Conservation (phyloP, 1,140 invertebrate genomes). For the Pseudomyrmex sp. region DNA sequence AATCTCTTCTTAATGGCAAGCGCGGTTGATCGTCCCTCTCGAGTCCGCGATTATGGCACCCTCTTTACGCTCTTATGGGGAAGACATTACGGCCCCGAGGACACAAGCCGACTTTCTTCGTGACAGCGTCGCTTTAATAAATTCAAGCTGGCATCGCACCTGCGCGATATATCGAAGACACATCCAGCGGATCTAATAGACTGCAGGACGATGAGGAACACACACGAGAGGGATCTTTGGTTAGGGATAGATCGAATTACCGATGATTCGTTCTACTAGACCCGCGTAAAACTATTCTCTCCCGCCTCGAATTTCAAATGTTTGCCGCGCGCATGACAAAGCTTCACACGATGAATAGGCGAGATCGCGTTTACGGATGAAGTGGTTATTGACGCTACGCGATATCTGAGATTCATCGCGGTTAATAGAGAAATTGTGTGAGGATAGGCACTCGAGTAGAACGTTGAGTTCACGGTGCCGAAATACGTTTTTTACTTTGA, state of each 20-base stretch:
- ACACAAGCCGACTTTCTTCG: neutral
- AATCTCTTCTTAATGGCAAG: constrained; percentile 53
- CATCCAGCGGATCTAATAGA: constrained; percentile 11
- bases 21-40: constrained; percentile 7
- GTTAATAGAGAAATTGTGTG: constrained; percentile 43
- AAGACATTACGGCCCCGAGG: constrained; percentile 39
- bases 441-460: neutral
- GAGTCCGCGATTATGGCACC: constrained; percentile 45
- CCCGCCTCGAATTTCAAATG: constrained; percentile 42
- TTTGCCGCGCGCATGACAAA: constrained; percentile 22
- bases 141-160: constrained; percentile 23
- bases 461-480: neutral
- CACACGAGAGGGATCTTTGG: neutral
- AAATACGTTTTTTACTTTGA: neutral
- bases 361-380: constrained; percentile 30
- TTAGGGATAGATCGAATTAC: constrained; percentile 68
- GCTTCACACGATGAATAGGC: constrained; percentile 48
- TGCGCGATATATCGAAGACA: constrained; percentile 15
- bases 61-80: constrained; percentile 14
- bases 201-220: constrained; percentile 14
- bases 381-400: neutral
- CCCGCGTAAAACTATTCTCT: neutral
- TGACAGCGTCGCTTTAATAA: constrained; percentile 37
- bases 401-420: constrained; percentile 35
- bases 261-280: constrained; percentile 66